Percentiles rank a stretch among this genome's conserved stretches.
phyloP scores from a whole-genome alignment of 2,888 invertebrate species.

The Brachycybe producta region DNA sequence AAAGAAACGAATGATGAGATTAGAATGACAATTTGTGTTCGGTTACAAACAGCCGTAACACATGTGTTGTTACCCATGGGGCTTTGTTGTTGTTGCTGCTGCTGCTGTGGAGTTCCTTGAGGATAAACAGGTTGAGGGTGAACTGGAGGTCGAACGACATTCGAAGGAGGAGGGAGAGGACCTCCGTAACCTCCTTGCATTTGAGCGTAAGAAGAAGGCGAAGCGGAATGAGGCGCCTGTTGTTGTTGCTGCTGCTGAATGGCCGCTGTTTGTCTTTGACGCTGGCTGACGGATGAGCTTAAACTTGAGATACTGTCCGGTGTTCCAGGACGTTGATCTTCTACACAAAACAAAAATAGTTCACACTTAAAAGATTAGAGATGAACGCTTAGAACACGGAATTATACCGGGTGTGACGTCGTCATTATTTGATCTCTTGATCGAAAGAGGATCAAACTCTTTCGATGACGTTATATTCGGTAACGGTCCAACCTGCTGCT shows the following conservation, averaged over 20 bases:
- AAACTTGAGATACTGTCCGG: slow-evolving; percentile 16
- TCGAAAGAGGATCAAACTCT: slow-evolving; percentile 45
- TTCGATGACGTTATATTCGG: slow-evolving; percentile 31
- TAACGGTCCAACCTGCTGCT: not conserved
- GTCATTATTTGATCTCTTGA: not conserved
- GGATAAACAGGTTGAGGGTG: not conserved
- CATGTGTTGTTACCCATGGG: too few species aligned
- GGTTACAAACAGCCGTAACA: too few species aligned
- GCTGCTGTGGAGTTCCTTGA: slow-evolving; percentile 2
- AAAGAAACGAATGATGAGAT: too few species aligned
- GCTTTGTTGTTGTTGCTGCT: too few species aligned
- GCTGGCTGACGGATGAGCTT: slow-evolving; percentile 6
- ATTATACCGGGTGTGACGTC: slow-evolving; percentile 2
- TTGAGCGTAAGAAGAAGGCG: not conserved
- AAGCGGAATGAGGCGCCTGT: slow-evolving; percentile 10
- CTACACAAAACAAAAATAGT: not conserved
- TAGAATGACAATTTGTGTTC: too few species aligned
- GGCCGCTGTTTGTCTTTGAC: slow-evolving; percentile 13
- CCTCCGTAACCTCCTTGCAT: not conserved
- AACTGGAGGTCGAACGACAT: too few species aligned
- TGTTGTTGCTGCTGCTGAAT: slow-evolving; percentile 18
- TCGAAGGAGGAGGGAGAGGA: too few species aligned
- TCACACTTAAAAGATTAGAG: not conserved
- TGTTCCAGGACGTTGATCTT: slow-evolving; percentile 15
- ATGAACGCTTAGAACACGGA: too few species aligned